Evolutionary conservation across 2,797 vertebrate genomes (phyloP).

Genomic region (Channa striata): DNA sequence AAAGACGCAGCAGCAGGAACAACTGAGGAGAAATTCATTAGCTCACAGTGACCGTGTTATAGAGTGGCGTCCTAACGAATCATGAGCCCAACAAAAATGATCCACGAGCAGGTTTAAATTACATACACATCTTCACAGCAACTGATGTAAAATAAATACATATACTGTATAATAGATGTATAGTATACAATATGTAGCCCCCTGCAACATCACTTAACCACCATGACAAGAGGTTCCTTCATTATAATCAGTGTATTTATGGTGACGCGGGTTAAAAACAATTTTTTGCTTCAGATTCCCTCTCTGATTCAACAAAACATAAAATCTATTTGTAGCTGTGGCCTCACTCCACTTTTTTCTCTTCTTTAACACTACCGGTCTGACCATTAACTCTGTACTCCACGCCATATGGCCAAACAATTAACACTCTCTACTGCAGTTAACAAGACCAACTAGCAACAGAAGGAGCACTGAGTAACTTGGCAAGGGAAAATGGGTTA

Average conservation of each 20-base stretch:
- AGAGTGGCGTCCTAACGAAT: neutral
- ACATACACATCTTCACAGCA: too few relatives aligned
- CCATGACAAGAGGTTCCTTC: too few relatives aligned
- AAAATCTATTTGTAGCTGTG: neutral
- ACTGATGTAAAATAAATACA: too few relatives aligned
- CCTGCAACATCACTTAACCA: too few relatives aligned
- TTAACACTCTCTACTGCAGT: constrained; percentile 59
- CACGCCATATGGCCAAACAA: constrained; percentile 65
- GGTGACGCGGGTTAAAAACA: neutral
- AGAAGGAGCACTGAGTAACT: constrained; percentile 62
- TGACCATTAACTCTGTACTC: constrained; percentile 50
- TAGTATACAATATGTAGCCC: too few relatives aligned
- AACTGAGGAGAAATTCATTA: constrained; percentile 32
- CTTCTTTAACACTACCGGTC: constrained; percentile 18
- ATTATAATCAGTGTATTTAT: neutral
- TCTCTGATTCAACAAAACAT: neutral
- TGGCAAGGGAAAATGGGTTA: constrained; percentile 65
- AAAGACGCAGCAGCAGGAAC: constrained; percentile 39
- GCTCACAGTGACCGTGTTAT: constrained; percentile 23
- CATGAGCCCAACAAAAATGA: neutral
- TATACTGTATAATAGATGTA: too few relatives aligned
- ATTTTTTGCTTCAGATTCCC: too few relatives aligned
- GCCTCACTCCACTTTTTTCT: neutral
- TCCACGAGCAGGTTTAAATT: neutral
- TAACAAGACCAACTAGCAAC: constrained; percentile 67